Evolutionary conservation across 2,113 vertebrate genomes (phyloP).

Genomic region (Thinocorus orbignyianus): DNA sequence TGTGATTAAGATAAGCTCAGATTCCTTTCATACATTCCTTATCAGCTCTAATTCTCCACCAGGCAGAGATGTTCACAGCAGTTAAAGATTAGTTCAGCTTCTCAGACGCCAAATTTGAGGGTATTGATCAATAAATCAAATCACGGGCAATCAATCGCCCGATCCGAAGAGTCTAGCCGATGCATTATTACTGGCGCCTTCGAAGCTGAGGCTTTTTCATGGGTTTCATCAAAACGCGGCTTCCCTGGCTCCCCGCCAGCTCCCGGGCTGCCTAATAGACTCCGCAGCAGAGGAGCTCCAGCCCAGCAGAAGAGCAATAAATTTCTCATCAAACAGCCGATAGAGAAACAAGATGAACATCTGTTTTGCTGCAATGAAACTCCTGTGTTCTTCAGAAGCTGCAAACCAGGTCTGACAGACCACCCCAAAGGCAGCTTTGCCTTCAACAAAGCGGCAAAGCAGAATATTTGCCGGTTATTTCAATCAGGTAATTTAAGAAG

Average conservation of each 20-base stretch:
- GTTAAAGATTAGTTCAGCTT: constrained; percentile 93
- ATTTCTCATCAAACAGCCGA: constrained; percentile 88
- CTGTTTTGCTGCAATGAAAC: constrained; percentile 88
- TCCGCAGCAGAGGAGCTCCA: constrained; percentile 80
- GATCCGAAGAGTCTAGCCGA: constrained; percentile 91
- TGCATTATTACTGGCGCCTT: constrained; percentile 92
- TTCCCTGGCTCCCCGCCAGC: constrained; percentile 81
- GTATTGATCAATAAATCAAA: constrained; percentile 99
- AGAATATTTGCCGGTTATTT: constrained; percentile 75
- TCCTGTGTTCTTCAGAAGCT: constrained; percentile 77
- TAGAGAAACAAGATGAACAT: constrained; percentile 87
- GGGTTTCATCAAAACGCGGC: constrained; percentile 82
- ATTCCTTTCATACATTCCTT: constrained; percentile 91
- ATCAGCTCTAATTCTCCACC: constrained; percentile 86
- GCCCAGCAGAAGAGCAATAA: constrained; percentile 86
- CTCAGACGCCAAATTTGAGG: constrained; percentile 91
- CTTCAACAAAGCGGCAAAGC: constrained; percentile 58
- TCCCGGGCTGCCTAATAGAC: constrained; percentile 81
- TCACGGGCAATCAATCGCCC: constrained; percentile 92
- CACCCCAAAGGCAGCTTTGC: constrained; percentile 76
- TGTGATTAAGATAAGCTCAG: constrained; percentile 93
- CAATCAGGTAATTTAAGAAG: constrained; percentile 83
- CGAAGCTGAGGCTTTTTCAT: constrained; percentile 73
- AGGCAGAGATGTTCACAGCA: constrained; percentile 88
- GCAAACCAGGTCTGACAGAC: constrained; percentile 81